Conservation (phyloP, 2,797 vertebrate genomes). For the Acanthurus tractus region DNA sequence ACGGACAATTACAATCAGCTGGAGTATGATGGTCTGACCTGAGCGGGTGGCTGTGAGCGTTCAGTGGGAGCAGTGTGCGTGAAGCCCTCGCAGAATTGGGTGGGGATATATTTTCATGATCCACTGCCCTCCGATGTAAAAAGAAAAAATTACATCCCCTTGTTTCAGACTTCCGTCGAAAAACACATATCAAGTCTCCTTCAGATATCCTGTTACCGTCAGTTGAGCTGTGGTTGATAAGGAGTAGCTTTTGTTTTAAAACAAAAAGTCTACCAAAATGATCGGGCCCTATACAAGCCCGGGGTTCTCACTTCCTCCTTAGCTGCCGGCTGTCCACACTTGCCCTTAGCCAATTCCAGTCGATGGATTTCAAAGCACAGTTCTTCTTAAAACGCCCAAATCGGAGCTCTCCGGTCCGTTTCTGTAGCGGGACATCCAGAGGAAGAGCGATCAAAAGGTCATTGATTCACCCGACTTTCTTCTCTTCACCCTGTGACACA, state of each 20-base stretch:
- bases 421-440: constrained; percentile 66
- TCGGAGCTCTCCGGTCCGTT: constrained; percentile 45
- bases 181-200: constrained; percentile 43
- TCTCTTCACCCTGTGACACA: constrained; percentile 84
- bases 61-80: constrained; percentile 37
- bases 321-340: constrained; percentile 79
- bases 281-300: constrained; percentile 81
- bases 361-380: constrained; percentile 56
- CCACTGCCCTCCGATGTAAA: constrained; percentile 55
- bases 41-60: constrained; percentile 44
- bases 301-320: constrained; percentile 85
- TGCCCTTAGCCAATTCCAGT: constrained; percentile 57
- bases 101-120: constrained; percentile 72
- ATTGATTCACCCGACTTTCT: constrained; percentile 88
- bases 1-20: constrained; percentile 28
- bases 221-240: background rate
- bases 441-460: constrained; percentile 80
- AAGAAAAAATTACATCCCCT: constrained; percentile 59
- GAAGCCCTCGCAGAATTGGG: constrained; percentile 55
- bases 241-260: background rate
- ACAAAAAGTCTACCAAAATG: constrained; percentile 34
- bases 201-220: constrained; percentile 1
- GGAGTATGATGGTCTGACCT: constrained; percentile 51
- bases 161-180: constrained; percentile 51
- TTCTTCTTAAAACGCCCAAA: constrained; percentile 23